Evolutionary conservation across 2,888 invertebrate species (phyloP), one percentile per base, ranked within the genome.

Genomic region (Helicoverpa assulta): DNA sequence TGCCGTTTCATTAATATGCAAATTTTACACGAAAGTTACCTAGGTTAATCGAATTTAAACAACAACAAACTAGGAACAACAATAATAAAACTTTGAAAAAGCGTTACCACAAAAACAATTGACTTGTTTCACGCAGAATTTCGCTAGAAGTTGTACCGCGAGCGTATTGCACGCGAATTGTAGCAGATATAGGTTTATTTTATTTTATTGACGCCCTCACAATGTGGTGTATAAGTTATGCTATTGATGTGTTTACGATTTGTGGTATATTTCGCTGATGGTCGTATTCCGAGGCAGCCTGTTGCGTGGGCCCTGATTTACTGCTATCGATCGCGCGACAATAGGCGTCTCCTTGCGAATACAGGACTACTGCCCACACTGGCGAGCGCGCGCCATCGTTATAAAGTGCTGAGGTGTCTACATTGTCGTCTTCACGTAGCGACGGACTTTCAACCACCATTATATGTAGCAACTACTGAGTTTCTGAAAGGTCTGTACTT

Each of bases 301-400:
- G 84, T 85, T 84, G 90, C 90, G 94, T 94, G 84, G 94, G 94
- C 89, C 87, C 87, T 91, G 93, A 94, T 94, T 91, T 94, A 94
- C 86, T 65, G 77, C 70, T 66, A 79, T 80, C 81, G 86, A 86
- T 87, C 78, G 85, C 58, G 71, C 70, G 77, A 87, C 86, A 85
- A 85, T 88, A 82, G 81, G 73, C 73, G 76, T 76, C 72, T 80
- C 76, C 77, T 70, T 58, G 74, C 75, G 67, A 70, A 67, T 65
- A 69, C 76, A 72, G 73, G 72, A 71, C 75, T 78, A 66, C 79
- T 81, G 73, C 81, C 78, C 83, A 83, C 82, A 70, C 77, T 70
- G 58, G 55, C 62, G 58, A 70, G 51, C 69, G 70, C 68, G 70
- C 60, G 69, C n/a, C 51, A 51, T 70, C 64, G 61, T 67, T 81